These are phyloP conservation scores for Elephas maximus DNA, from an alignment of 2,113 vertebrate species.

Conservation along the genomic window DNA sequence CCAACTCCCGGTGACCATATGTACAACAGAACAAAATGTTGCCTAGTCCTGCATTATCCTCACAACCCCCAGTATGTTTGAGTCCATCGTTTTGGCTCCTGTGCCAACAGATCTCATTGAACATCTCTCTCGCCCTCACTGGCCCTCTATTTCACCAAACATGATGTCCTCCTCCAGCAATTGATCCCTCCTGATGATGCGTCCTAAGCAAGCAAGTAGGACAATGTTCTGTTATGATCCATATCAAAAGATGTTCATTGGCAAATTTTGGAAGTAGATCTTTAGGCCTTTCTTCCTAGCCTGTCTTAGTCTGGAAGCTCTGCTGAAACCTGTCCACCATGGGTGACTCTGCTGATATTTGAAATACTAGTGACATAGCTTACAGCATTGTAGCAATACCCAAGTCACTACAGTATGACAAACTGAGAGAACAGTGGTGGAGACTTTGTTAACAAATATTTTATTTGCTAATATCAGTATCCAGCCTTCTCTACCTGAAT, in stretches of 20 bases:
- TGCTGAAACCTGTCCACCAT: not conserved
- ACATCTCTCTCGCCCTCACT: not conserved
- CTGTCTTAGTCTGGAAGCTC: not conserved
- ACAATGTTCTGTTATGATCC: not conserved
- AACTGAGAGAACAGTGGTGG: not conserved
- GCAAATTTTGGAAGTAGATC: not conserved
- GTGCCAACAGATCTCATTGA: not conserved
- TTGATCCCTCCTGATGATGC: not conserved
- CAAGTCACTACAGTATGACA: not conserved
- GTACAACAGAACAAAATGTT: not conserved
- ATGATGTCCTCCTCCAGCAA: not conserved
- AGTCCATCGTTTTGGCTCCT: not conserved
- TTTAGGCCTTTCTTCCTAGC: not conserved
- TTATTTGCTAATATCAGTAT: constrained; percentile 59
- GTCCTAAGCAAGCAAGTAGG: not conserved
- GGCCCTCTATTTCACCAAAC: not conserved
- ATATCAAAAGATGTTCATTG: not conserved
- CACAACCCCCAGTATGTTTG: not conserved
- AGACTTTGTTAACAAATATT: constrained; percentile 29
- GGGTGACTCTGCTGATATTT: not conserved
- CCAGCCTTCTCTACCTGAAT: not conserved
- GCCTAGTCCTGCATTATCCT: not conserved
- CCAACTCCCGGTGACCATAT: not conserved
- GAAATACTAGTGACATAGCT: not conserved
- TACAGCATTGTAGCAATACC: not conserved